Percentiles rank a stretch among this genome's conserved stretches.
Conservation (phyloP, 2,797 vertebrate genomes). For the Sebastes hubbsi region DNA sequence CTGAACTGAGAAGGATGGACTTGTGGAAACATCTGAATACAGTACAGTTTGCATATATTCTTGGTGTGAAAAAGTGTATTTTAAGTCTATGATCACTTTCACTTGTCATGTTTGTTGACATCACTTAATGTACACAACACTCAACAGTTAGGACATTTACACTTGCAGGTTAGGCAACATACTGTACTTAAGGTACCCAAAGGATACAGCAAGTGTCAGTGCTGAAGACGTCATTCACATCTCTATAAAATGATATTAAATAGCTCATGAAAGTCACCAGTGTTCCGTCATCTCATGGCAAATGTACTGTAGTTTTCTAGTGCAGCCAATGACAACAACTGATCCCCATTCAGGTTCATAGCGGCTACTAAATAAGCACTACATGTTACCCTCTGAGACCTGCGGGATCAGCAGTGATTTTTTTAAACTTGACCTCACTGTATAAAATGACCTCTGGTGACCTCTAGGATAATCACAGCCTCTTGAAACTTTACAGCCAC, state of each 20-base stretch:
- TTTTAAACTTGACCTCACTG: no score
- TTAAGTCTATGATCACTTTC: background rate
- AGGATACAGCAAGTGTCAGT: background rate
- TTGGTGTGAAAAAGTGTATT: conserved; percentile 1
- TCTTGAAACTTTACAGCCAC: no score
- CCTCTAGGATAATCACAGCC: no score
- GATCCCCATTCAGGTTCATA: background rate
- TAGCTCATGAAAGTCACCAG: background rate
- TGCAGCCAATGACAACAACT: background rate
- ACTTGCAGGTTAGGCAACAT: background rate
- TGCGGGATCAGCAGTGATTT: no score
- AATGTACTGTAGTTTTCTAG: background rate
- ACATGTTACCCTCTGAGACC: background rate
- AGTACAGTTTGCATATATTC: background rate
- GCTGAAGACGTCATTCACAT: background rate
- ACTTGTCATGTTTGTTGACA: background rate
- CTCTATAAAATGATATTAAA: background rate
- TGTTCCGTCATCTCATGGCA: conserved; percentile 53
- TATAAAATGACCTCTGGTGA: no score
- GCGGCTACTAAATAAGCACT: background rate
- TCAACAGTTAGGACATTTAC: background rate
- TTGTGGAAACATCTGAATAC: background rate
- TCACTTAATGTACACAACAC: background rate
- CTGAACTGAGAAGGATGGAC: background rate
- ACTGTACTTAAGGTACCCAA: background rate